A percentile compares a stretch with the other conserved stretches of the same genome.
Conservation (phyloP, 2,888 invertebrate species). For the Keiferia lycopersicella region DNA sequence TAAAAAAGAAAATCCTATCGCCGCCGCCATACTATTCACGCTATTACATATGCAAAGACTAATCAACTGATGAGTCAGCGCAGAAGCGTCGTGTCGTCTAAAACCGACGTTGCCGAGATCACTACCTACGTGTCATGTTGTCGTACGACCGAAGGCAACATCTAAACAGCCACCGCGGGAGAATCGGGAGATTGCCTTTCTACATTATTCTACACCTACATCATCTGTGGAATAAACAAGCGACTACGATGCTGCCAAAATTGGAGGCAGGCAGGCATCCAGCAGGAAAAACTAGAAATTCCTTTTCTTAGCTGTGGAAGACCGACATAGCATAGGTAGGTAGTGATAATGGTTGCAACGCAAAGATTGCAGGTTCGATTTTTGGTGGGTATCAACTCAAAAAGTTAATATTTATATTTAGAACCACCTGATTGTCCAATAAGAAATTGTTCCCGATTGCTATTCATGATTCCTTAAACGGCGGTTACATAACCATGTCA, state of each 20-base stretch:
- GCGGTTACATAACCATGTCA: too few relatives aligned
- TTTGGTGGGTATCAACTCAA: too few relatives aligned
- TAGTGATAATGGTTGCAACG: too few relatives aligned
- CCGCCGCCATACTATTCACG: neutral
- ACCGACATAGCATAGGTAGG: too few relatives aligned
- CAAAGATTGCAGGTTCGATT: too few relatives aligned
- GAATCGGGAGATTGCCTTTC: constrained; percentile 34
- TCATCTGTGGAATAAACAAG: constrained; percentile 39
- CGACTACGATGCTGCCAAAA: constrained; percentile 34
- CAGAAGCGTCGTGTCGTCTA: neutral
- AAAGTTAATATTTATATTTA: too few relatives aligned
- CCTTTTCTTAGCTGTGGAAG: too few relatives aligned
- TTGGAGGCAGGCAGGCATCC: constrained; percentile 27
- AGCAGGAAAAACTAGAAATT: neutral
- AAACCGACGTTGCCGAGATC: neutral
- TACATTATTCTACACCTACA: constrained; percentile 39
- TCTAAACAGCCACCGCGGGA: constrained; percentile 26
- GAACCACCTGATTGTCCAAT: too few relatives aligned
- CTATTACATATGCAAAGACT: constrained; percentile 9
- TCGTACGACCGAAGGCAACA: constrained; percentile 13
- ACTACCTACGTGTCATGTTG: constrained; percentile 28
- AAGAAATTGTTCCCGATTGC: too few relatives aligned
- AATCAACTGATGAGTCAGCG: constrained; percentile 18
- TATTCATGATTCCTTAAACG: too few relatives aligned
- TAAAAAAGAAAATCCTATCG: neutral